phyloP scores from a whole-genome alignment of 2,888 invertebrate genomes.

The Eulithis testata region DNA sequence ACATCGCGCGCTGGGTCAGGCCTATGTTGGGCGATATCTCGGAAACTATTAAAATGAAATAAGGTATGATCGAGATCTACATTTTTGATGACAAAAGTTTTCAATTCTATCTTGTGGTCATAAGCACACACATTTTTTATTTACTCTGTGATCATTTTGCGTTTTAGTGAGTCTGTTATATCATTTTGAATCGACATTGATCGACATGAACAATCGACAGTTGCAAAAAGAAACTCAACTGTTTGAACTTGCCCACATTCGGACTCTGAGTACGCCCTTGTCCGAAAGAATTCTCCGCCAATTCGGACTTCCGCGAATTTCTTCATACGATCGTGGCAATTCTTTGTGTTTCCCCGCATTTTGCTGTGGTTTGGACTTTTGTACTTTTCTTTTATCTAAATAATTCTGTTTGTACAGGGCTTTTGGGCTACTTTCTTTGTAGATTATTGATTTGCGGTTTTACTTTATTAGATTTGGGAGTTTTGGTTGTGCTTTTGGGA shows the following conservation, averaged over 20 bases:
- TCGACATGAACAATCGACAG: too few species aligned
- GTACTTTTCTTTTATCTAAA: conserved; percentile 40
- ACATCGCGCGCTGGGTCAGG: too few species aligned
- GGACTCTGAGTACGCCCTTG: conserved; percentile 51
- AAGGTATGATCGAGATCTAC: too few species aligned
- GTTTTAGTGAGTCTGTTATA: too few species aligned
- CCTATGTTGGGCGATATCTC: too few species aligned
- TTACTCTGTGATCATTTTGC: background rate
- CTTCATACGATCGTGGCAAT: conserved; percentile 50
- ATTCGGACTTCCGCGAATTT: conserved; percentile 52
- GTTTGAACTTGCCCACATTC: background rate
- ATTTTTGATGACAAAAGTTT: too few species aligned
- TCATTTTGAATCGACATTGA: too few species aligned
- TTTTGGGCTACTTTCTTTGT: conserved; percentile 31
- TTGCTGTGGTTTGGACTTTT: conserved; percentile 30
- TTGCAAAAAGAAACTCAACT: too few species aligned
- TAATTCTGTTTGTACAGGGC: conserved; percentile 39
- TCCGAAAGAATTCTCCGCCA: conserved; percentile 56
- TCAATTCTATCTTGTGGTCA: too few species aligned
- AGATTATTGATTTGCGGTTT: conserved; percentile 32
- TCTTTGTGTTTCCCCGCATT: conserved; percentile 47
- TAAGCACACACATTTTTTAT: too few species aligned
- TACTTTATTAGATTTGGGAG: conserved; percentile 21
- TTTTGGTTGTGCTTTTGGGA: conserved; percentile 6
- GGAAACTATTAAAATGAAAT: too few species aligned